phyloP scores from a whole-genome alignment of 2,888 invertebrate genomes.

The Venusia cambrica region DNA sequence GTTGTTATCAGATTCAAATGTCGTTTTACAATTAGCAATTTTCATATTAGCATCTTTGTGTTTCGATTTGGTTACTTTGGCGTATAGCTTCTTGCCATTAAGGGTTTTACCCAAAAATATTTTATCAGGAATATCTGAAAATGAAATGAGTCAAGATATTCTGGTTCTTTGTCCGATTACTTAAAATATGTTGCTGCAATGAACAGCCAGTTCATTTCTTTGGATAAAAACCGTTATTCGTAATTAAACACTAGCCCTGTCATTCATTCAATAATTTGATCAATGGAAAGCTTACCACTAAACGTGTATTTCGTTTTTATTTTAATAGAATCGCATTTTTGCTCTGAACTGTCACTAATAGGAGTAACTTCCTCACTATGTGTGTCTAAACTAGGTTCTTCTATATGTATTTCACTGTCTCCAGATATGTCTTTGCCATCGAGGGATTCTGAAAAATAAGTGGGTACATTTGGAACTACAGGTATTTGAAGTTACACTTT shows the following conservation, averaged over 20 bases:
- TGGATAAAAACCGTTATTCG: too few species aligned
- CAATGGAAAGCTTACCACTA: slow-evolving; percentile 41
- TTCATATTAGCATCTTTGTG: slow-evolving; percentile 10
- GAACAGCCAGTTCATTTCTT: too few species aligned
- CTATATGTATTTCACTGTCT: neutral
- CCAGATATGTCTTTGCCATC: neutral
- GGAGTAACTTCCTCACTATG: neutral
- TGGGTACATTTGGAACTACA: neutral
- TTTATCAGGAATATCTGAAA: slow-evolving; percentile 66
- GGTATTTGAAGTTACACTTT: too few species aligned
- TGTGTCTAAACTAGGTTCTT: neutral
- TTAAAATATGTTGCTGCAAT: too few species aligned
- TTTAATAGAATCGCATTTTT: slow-evolving; percentile 43
- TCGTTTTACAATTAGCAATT: slow-evolving; percentile 2
- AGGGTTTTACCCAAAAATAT: slow-evolving; percentile 59
- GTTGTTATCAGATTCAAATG: slow-evolving; percentile 18
- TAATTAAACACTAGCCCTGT: too few species aligned
- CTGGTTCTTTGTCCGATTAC: too few species aligned
- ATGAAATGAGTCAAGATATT: too few species aligned
- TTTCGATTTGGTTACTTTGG: slow-evolving; percentile 47
- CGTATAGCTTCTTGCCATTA: slow-evolving; percentile 60
- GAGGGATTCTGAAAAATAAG: neutral
- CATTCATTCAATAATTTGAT: slow-evolving; percentile 1
- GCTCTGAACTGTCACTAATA: slow-evolving; percentile 2
- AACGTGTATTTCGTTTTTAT: slow-evolving; percentile 60